These are phyloP conservation scores for Nesidiocoris tenuis DNA, from an alignment of 2,888 invertebrate species.

Conservation along the genomic window DNA sequence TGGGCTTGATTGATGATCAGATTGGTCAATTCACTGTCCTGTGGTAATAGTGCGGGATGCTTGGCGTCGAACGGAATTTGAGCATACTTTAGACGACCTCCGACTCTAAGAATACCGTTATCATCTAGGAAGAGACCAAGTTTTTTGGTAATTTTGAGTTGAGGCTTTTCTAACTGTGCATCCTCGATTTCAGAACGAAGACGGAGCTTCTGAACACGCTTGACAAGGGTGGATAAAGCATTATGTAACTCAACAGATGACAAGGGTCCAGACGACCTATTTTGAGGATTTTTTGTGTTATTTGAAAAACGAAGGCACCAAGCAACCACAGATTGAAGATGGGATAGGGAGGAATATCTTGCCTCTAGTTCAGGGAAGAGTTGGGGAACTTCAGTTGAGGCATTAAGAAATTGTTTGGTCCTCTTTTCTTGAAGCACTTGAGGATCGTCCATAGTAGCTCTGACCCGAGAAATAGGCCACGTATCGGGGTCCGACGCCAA, in stretches of 20 bases:
- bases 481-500: background rate
- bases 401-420: background rate
- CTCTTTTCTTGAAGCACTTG: too few species aligned
- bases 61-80: background rate
- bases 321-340: constrained; percentile 7
- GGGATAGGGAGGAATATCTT: background rate
- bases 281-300: background rate
- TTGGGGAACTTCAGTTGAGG: too few species aligned
- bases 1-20: constrained; percentile 2
- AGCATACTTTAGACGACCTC: constrained; percentile 4
- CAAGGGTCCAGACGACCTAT: background rate
- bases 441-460: background rate
- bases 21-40: background rate
- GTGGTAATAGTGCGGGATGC: constrained; percentile 6
- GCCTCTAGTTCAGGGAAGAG: too few species aligned
- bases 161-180: background rate
- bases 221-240: background rate
- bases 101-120: constrained; percentile 14
- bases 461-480: background rate
- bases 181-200: background rate
- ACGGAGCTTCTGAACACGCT: background rate
- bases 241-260: background rate
- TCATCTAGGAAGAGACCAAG: constrained; percentile 6
- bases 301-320: background rate
- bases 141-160: background rate